phyloP scores from a whole-genome alignment of 2,113 vertebrate genomes.

The Ictalurus furcatus region DNA sequence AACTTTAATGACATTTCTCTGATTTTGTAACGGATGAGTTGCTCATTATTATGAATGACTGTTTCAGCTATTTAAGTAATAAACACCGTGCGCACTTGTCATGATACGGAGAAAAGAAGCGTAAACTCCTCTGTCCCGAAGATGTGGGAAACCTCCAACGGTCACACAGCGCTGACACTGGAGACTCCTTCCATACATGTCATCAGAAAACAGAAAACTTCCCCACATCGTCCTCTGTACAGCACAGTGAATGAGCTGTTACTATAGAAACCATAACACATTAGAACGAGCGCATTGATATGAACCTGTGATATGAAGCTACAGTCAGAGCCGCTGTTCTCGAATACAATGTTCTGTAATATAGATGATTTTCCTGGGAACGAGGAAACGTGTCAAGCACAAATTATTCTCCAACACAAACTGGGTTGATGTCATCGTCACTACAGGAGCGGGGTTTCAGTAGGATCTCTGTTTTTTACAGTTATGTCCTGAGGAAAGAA shows the following conservation, averaged over 20 bases:
- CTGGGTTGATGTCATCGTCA: background rate
- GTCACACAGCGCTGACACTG: background rate
- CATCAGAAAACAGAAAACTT: background rate
- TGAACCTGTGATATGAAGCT: background rate
- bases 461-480: background rate
- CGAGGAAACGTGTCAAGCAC: background rate
- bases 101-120: background rate
- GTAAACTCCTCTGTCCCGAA: background rate
- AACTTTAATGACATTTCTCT: background rate
- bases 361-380: too few species aligned
- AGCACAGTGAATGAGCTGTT: background rate
- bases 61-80: too few species aligned
- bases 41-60: background rate
- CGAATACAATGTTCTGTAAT: too few species aligned
- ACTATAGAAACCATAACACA: background rate
- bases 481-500: background rate
- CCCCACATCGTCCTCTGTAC: background rate
- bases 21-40: background rate
- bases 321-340: background rate
- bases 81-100: background rate
- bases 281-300: too few species aligned
- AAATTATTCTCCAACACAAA: background rate
- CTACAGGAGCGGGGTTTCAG: background rate
- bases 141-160: too few species aligned
- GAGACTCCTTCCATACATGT: background rate